Percentiles rank a stretch among this genome's conserved stretches.
phyloP scores from a whole-genome alignment of 2,113 vertebrate genomes.

The Melanocharis versteri region DNA sequence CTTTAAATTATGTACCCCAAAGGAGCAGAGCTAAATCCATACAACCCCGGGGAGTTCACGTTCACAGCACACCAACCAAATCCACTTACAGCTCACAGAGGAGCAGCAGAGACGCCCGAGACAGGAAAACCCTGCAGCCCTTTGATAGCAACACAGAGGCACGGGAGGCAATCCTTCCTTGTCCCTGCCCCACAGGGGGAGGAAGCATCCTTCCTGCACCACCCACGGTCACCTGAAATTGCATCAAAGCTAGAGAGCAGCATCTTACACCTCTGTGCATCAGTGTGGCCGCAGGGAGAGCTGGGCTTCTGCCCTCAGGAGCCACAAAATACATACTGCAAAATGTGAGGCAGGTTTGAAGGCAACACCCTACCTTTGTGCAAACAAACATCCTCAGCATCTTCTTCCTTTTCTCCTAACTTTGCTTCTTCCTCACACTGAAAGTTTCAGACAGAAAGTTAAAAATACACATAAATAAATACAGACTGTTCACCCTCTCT shows the following conservation, averaged over 20 bases:
- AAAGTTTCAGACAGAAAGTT: background rate
- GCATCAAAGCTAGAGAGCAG: background rate
- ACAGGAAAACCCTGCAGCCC: background rate
- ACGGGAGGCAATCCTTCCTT: background rate
- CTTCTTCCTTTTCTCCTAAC: background rate
- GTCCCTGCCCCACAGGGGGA: background rate
- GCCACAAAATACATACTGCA: rapidly evolving
- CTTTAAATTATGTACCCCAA: background rate
- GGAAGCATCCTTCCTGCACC: background rate
- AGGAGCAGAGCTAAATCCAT: background rate
- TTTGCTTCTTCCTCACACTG: background rate
- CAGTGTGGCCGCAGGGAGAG: rapidly evolving
- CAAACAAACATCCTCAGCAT: background rate
- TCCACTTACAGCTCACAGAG: background rate
- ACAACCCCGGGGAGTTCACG: background rate
- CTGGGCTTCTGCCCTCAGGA: background rate
- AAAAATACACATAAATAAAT: background rate
- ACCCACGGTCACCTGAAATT: background rate
- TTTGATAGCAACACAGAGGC: rapidly evolving
- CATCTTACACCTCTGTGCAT: background rate
- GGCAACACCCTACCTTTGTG: background rate
- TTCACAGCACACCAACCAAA: background rate
- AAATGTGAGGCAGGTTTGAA: background rate
- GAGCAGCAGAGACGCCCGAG: background rate
- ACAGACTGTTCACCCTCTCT: background rate